phyloP scores from a whole-genome alignment of 1,140 invertebrate genomes.

The Choristoneura fumiferana region DNA sequence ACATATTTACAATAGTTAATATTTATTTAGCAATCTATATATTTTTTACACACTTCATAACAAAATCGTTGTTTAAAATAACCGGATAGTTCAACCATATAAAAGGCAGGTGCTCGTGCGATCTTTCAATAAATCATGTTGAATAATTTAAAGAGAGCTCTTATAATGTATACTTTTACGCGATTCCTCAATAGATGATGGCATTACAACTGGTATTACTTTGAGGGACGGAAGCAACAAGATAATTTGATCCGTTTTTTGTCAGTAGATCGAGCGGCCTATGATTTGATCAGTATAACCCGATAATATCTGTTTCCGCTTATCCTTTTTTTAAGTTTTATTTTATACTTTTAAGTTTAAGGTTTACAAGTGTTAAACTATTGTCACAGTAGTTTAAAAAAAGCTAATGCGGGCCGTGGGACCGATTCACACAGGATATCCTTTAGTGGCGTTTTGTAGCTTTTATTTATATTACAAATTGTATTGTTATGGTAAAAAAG shows the following conservation, averaged over 20 bases:
- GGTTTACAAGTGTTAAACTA: slow-evolving; percentile 11
- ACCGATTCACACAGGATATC: slow-evolving; percentile 39
- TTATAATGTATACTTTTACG: not conserved
- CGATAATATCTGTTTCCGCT: slow-evolving; percentile 44
- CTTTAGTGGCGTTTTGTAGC: slow-evolving; percentile 32
- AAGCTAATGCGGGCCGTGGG: slow-evolving; percentile 3
- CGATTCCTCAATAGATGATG: not conserved
- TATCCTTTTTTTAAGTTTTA: not conserved
- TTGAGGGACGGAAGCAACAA: not conserved
- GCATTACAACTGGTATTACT: not conserved
- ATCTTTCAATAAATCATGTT: no score
- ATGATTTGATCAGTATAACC: slow-evolving; percentile 23
- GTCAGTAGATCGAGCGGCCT: not conserved
- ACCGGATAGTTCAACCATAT: no score
- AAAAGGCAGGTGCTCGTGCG: no score
- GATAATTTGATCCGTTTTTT: slow-evolving; percentile 14
- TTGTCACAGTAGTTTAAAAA: slow-evolving; percentile 16
- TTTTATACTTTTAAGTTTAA: not conserved
- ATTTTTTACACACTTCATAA: no score
- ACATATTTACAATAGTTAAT: no score
- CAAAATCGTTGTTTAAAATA: no score
- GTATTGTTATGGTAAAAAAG: slow-evolving; percentile 15
- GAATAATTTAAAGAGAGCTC: no score
- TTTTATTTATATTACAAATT: slow-evolving; percentile 19
- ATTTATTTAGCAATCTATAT: no score